These are phyloP conservation scores for Maconellicoccus hirsutus DNA, from an alignment of 1,140 invertebrate species.

Conservation along the genomic window DNA sequence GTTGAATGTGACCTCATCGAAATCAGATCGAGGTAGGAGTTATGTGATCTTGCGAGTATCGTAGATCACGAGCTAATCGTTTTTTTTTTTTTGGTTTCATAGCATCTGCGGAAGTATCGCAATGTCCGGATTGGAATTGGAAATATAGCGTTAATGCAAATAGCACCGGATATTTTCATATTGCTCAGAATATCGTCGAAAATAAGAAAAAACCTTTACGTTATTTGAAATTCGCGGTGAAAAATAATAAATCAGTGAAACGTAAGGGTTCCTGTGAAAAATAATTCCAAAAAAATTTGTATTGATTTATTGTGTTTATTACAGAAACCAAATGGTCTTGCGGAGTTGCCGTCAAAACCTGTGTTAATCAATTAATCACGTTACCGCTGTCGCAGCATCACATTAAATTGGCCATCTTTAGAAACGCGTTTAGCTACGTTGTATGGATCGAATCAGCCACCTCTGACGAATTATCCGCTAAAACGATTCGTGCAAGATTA, in stretches of 20 bases:
- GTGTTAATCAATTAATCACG: constrained; percentile 28
- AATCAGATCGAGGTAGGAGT: neutral
- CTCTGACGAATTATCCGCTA: constrained; percentile 30
- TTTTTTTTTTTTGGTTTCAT: neutral
- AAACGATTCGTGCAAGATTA: constrained; percentile 28
- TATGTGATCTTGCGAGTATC: neutral
- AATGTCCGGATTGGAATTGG: constrained; percentile 27
- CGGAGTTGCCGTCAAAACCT: constrained; percentile 27
- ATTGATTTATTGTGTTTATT: neutral
- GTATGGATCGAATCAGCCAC: constrained; percentile 29
- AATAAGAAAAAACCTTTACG: neutral
- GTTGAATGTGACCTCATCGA: constrained; percentile 14
- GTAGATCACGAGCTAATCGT: neutral
- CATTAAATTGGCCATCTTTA: constrained; percentile 28
- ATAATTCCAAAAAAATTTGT: neutral
- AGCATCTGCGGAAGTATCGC: neutral
- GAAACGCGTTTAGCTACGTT: constrained; percentile 30
- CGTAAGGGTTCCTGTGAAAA: neutral
- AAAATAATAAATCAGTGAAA: neutral
- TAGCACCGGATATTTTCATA: constrained; percentile 19
- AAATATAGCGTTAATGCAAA: constrained; percentile 20
- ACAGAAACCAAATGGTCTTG: constrained; percentile 29
- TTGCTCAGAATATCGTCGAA: neutral
- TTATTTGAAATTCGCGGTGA: neutral
- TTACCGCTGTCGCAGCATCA: constrained; percentile 29